Conservation (phyloP, 2,888 invertebrate species). For the Hirudinaria manillensis region DNA sequence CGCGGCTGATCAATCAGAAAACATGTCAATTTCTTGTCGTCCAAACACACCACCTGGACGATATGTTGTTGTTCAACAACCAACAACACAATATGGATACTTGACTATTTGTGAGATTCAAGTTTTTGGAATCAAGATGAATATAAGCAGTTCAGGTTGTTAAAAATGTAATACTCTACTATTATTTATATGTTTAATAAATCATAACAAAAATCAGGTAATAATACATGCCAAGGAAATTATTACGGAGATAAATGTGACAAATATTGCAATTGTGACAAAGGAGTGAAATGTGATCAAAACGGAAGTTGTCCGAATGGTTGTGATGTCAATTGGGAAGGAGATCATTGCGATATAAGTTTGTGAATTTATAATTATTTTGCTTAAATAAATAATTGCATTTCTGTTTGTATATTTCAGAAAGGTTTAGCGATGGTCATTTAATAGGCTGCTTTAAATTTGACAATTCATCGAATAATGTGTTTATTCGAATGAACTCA, state of each 20-base stretch:
- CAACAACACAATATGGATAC: not conserved
- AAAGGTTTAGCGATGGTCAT: too few relatives aligned
- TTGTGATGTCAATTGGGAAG: not conserved
- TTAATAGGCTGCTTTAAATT: too few relatives aligned
- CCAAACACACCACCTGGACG: not conserved
- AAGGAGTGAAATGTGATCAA: not conserved
- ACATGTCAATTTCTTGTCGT: not conserved
- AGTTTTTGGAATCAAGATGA: not conserved
- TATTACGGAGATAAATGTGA: constrained; percentile 11
- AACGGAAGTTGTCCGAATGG: not conserved
- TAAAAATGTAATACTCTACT: not conserved
- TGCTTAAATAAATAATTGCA: too few relatives aligned
- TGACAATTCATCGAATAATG: too few relatives aligned
- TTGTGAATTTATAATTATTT: not conserved
- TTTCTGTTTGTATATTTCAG: too few relatives aligned
- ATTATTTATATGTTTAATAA: too few relatives aligned
- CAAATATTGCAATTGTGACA: constrained; percentile 7
- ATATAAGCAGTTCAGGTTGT: not conserved
- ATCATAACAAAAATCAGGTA: too few relatives aligned
- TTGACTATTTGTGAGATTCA: not conserved
- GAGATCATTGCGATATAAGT: not conserved
- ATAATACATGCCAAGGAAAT: not conserved
- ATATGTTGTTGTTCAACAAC: not conserved
- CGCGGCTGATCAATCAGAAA: not conserved
- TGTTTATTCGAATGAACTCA: too few relatives aligned